Conservation (phyloP, 2,113 vertebrate genomes). For the Scophthalmus maximus region DNA sequence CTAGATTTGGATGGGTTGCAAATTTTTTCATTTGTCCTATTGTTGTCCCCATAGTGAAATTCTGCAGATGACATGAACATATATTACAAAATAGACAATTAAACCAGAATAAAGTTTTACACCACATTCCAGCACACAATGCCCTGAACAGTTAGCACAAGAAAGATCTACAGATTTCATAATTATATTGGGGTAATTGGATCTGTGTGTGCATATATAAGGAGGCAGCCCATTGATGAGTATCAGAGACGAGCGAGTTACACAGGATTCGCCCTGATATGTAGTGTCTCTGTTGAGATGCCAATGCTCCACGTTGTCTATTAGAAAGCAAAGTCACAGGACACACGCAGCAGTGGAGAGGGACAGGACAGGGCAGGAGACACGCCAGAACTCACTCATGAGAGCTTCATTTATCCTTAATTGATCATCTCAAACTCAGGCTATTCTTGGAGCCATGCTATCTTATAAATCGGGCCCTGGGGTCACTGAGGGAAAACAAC, state of each 20-base stretch:
- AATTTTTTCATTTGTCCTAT: not conserved
- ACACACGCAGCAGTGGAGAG: constrained; percentile 14
- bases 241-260: constrained; percentile 48
- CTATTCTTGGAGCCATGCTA: constrained; percentile 53
- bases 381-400: constrained; percentile 28
- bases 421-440: constrained; percentile 51
- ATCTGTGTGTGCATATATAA: constrained; percentile 21
- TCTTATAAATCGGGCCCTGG: constrained; percentile 41
- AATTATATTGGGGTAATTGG: constrained; percentile 45
- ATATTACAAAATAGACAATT: constrained; percentile 15
- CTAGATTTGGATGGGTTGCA: not conserved
- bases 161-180: constrained; percentile 27
- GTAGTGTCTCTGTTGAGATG: constrained; percentile 43
- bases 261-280: constrained; percentile 50
- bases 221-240: constrained; percentile 33
- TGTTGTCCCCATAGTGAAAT: not conserved
- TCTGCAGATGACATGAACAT: not conserved
- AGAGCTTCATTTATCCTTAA: constrained; percentile 65
- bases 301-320: constrained; percentile 44
- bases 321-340: constrained; percentile 62
- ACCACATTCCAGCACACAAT: not conserved
- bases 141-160: not conserved
- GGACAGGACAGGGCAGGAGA: constrained; percentile 42
- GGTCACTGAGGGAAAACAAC: constrained; percentile 45
- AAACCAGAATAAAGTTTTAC: not conserved